Evolutionary conservation across 2,797 vertebrate species (phyloP).

Genomic region (Squalus acanthias): DNA sequence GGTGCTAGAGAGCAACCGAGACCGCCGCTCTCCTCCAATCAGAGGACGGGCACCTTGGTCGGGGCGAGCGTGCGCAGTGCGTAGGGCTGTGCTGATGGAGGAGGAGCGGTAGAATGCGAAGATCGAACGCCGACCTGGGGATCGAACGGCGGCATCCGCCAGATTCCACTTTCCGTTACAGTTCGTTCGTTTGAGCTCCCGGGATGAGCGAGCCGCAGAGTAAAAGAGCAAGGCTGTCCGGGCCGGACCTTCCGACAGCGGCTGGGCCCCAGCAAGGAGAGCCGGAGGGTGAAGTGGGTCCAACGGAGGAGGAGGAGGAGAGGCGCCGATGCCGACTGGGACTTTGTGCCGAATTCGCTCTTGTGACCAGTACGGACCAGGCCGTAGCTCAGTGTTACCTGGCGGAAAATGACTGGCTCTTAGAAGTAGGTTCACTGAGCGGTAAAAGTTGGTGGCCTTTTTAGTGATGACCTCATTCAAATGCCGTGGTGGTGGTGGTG

Average conservation of each 20-base stretch:
- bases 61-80: constrained; percentile 36
- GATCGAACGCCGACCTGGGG: too few species aligned
- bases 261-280: not conserved
- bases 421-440: constrained; percentile 61
- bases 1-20: not conserved
- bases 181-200: too few species aligned
- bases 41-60: not conserved
- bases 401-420: constrained; percentile 72
- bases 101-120: rapidly evolving
- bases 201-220: rapidly evolving
- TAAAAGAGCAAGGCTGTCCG: rapidly evolving
- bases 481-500: not conserved
- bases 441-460: too few species aligned
- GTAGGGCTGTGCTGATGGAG: not conserved
- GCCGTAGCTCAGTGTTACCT: constrained; percentile 69
- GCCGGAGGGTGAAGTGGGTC: constrained; percentile 24
- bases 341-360: constrained; percentile 70
- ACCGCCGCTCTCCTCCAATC: not conserved
- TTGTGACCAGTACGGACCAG: constrained; percentile 60
- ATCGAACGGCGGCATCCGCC: too few species aligned
- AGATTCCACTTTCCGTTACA: too few species aligned
- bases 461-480: not conserved
- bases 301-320: constrained; percentile 45
- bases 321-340: constrained; percentile 43
- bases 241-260: not conserved